Evolutionary conservation across 2,113 vertebrate genomes (phyloP).

Genomic region (Onychorhynchus coronatus): DNA sequence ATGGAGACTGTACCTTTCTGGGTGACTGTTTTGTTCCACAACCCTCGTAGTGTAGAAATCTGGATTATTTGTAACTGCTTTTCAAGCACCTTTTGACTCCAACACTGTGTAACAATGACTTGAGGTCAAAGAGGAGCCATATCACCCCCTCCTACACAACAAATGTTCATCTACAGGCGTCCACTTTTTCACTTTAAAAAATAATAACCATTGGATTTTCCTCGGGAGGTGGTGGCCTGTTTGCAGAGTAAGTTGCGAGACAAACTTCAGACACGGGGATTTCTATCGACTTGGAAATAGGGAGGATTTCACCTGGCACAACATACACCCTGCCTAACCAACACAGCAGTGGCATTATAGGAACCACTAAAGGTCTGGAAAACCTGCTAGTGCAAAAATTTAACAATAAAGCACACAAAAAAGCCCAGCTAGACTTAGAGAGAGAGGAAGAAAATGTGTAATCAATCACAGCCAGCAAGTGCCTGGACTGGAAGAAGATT

Average conservation of each 20-base stretch:
- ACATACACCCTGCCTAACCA: not conserved
- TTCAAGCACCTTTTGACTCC: not conserved
- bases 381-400: not conserved
- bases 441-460: not conserved
- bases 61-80: not conserved
- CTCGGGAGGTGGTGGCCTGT: not conserved
- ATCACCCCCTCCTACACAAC: not conserved
- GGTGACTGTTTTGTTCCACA: not conserved
- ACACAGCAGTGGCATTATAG: not conserved
- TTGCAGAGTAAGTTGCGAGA: not conserved
- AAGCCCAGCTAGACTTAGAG: not conserved
- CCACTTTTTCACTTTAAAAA: not conserved
- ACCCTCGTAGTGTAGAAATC: rapidly evolving
- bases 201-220: not conserved
- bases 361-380: not conserved
- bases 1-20: not conserved
- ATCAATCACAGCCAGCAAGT: not conserved
- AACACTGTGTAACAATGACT: not conserved
- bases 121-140: not conserved
- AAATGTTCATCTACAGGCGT: not conserved
- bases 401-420: not conserved
- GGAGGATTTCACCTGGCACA: not conserved
- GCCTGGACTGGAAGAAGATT: not conserved
- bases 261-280: not conserved
- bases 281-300: not conserved